Percentiles rank a stretch among this genome's conserved stretches.
phyloP scores from a whole-genome alignment of 2,888 invertebrate genomes.

The Notocelia uddmanniana region DNA sequence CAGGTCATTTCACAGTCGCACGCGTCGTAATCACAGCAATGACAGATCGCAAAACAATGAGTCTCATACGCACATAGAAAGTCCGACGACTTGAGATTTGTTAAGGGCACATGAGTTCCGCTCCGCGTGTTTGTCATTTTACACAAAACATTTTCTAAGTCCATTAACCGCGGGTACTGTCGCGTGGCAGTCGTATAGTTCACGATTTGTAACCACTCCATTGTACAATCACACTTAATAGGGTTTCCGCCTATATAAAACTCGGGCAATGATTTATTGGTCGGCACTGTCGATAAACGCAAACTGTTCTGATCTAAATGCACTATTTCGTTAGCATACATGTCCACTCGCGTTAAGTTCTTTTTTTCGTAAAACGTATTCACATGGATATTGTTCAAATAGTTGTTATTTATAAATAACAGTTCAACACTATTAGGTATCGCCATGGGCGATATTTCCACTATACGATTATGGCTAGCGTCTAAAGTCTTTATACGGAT shows the following conservation, averaged over 20 bases:
- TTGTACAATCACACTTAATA: constrained; percentile 97
- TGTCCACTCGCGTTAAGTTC: constrained; percentile 94
- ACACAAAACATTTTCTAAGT: constrained; percentile 95
- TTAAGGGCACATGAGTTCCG: constrained; percentile 91
- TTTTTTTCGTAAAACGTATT: constrained; percentile 95
- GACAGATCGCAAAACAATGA: constrained; percentile 97
- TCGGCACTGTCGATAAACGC: constrained; percentile 90
- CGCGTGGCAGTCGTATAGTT: constrained; percentile 93
- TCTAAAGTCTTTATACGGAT: constrained; percentile 94
- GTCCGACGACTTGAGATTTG: constrained; percentile 91
- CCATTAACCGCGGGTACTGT: constrained; percentile 95
- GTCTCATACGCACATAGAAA: constrained; percentile 97
- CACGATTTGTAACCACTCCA: constrained; percentile 97
- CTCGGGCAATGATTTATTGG: constrained; percentile 92
- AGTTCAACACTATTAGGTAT: constrained; percentile 95
- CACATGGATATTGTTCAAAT: constrained; percentile 91
- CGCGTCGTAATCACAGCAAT: constrained; percentile 98
- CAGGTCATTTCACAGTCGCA: constrained; percentile 99
- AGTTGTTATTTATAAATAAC: constrained; percentile 95
- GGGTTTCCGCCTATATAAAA: constrained; percentile 97
- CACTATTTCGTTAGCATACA: constrained; percentile 95
- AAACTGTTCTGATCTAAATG: constrained; percentile 93
- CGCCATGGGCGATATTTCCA: constrained; percentile 92
- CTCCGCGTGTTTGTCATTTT: constrained; percentile 94
- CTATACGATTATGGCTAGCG: constrained; percentile 95